Conservation (phyloP, 2,113 vertebrate species). For the Sylvietta virens region DNA sequence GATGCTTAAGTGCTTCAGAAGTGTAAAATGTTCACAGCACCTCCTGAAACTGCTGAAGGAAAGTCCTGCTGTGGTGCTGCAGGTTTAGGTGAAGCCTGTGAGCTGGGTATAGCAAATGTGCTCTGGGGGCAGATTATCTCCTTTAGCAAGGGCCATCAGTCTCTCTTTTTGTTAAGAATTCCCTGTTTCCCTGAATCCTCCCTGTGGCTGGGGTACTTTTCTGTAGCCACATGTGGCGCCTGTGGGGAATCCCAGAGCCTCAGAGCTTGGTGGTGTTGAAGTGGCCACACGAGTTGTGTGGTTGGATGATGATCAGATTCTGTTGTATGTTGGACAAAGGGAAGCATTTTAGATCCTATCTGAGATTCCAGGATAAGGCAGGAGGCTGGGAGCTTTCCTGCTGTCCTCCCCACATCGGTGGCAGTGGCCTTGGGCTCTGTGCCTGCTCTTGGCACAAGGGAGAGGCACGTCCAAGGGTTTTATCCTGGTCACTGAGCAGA, state of each 20-base stretch:
- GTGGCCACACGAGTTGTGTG: rapidly evolving
- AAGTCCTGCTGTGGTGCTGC: background rate
- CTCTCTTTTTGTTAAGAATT: background rate
- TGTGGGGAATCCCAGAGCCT: rapidly evolving
- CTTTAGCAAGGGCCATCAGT: background rate
- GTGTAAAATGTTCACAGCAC: background rate
- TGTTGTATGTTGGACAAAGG: background rate
- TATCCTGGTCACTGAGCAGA: background rate
- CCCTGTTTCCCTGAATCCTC: background rate
- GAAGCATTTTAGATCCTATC: background rate
- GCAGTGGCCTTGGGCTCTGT: background rate
- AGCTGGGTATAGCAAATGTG: background rate
- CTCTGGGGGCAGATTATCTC: background rate
- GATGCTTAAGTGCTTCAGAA: background rate
- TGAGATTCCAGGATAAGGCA: background rate
- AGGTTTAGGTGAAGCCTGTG: background rate
- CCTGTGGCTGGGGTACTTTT: rapidly evolving
- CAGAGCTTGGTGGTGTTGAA: background rate
- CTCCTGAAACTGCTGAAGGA: background rate
- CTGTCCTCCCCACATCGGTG: rapidly evolving
- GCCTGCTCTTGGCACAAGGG: background rate
- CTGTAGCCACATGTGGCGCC: rapidly evolving
- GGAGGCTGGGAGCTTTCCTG: background rate
- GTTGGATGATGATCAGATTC: background rate
- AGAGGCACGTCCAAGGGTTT: background rate